Conservation (phyloP, 2,888 invertebrate species). For the Saturnia pavonia region DNA sequence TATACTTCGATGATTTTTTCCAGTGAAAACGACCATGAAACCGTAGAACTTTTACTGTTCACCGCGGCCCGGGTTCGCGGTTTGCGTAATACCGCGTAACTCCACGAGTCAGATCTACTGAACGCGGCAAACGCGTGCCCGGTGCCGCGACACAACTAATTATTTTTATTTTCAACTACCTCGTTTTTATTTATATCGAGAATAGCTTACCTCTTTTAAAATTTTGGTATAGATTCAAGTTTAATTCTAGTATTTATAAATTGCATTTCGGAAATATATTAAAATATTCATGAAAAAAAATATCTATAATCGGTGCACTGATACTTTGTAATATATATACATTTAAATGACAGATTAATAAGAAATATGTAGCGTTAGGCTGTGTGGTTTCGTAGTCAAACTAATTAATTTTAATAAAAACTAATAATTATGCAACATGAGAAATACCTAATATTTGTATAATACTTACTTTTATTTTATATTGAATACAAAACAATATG, state of each 20-base stretch:
- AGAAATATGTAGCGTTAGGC: not conserved
- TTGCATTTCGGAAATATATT: too few relatives aligned
- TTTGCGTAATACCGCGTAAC: slow-evolving; percentile 52
- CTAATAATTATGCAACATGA: not conserved
- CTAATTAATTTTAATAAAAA: not conserved
- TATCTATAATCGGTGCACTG: too few relatives aligned
- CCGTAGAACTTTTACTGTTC: slow-evolving; percentile 19
- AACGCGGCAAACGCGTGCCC: not conserved
- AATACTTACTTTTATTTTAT: not conserved
- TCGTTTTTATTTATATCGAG: not conserved
- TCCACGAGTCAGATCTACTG: not conserved
- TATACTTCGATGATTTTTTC: slow-evolving; percentile 61
- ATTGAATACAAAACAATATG: not conserved
- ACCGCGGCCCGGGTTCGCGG: slow-evolving; percentile 2
- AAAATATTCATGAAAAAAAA: too few relatives aligned
- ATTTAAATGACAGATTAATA: too few relatives aligned
- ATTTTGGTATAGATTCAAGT: not conserved
- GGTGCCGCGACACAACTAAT: not conserved
- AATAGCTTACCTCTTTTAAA: not conserved
- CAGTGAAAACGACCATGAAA: slow-evolving; percentile 68
- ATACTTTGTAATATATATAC: too few relatives aligned
- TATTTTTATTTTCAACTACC: slow-evolving; percentile 10
- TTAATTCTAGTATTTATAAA: not conserved
- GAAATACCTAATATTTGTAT: not conserved
- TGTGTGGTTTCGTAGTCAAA: not conserved